Evolutionary conservation across 1,140 invertebrate genomes (phyloP).

Genomic region (Temnothorax nylanderi): DNA sequence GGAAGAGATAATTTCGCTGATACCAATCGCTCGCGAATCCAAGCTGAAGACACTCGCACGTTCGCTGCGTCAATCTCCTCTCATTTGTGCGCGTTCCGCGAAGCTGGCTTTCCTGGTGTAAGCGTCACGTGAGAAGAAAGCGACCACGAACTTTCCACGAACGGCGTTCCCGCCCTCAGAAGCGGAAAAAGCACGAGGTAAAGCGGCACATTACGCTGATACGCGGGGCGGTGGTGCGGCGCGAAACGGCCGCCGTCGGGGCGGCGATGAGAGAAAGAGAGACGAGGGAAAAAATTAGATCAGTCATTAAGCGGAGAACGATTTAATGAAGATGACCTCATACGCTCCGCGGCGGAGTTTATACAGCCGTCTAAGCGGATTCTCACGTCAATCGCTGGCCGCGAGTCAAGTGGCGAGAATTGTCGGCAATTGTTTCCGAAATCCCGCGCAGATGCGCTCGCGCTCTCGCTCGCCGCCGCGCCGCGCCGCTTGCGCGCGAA

Average conservation of each 20-base stretch:
- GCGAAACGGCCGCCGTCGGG: slow-evolving; percentile 48
- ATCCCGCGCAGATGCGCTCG: slow-evolving; percentile 84
- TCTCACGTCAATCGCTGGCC: slow-evolving; percentile 85
- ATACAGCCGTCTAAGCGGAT: slow-evolving; percentile 81
- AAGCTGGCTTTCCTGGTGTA: slow-evolving; percentile 3
- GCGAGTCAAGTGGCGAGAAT: slow-evolving; percentile 86
- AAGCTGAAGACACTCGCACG: background rate
- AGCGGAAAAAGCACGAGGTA: slow-evolving; percentile 28
- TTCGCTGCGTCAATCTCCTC: slow-evolving; percentile 5
- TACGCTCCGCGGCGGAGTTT: slow-evolving; percentile 80
- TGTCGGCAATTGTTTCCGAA: slow-evolving; percentile 87
- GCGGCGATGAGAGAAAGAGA: slow-evolving; percentile 57
- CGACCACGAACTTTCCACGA: slow-evolving; percentile 41
- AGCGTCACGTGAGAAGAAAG: slow-evolving; percentile 38
- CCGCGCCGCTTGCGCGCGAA: slow-evolving; percentile 59
- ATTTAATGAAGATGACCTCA: slow-evolving; percentile 87
- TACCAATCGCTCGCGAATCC: slow-evolving; percentile 29
- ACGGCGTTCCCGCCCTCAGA: background rate
- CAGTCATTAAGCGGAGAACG: slow-evolving; percentile 85
- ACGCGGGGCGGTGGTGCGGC: background rate
- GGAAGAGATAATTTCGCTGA: slow-evolving; percentile 50
- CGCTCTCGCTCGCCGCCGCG: slow-evolving; percentile 39
- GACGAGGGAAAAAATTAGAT: slow-evolving; percentile 82
- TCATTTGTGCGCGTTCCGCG: background rate
- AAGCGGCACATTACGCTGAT: background rate